Evolutionary conservation across 2,888 invertebrate genomes (phyloP), one percentile per base, ranked within the genome.

Genomic region (Falcaria lacertinaria): DNA sequence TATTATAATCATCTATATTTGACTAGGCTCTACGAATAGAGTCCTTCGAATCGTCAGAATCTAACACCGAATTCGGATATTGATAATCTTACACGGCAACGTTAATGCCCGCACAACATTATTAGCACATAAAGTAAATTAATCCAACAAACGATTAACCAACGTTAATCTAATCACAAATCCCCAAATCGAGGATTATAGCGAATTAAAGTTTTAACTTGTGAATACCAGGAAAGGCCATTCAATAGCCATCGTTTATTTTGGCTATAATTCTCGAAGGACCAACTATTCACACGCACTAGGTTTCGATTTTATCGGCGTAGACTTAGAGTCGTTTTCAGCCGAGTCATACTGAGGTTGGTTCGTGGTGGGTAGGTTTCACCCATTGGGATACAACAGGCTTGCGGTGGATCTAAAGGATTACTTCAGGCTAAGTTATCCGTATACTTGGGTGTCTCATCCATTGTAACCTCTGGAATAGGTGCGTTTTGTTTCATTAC

Each of bases 341-440:
- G 28, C 15, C 46, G 33, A 14, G 5, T 13, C 1, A 14, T 25
- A 19, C 14, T 3, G 3, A n/a, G 11, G 28, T 33, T 45, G 41
- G 39, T 34, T 48, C 6, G 1, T 57, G 47, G 54, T 19, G 42
- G 33, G n/a, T 35, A 52, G 36, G 48, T 53, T 44, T 44, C 52
- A 44, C 49, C 52, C 59, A 52, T 50, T 50, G 53, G 63, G 66
- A 62, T 64, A 60, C 58, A 62, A 56, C 46, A 52, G 62, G 61
- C 58, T 73, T 71, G 66, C 33, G 65, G 67, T 45, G 55, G 66
- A 70, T 71, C 56, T 60, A 48, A 39, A 42, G 64, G 71, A 69
- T 75, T 74, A 74, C 50, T 43, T 51, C 42, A 54, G 41, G 60
- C 53, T 59, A 62, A 62, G 67, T 63, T 57, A 58, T 53, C 55